Evolutionary conservation across 2,797 vertebrate species (phyloP).

Genomic region (Mus minutoides): DNA sequence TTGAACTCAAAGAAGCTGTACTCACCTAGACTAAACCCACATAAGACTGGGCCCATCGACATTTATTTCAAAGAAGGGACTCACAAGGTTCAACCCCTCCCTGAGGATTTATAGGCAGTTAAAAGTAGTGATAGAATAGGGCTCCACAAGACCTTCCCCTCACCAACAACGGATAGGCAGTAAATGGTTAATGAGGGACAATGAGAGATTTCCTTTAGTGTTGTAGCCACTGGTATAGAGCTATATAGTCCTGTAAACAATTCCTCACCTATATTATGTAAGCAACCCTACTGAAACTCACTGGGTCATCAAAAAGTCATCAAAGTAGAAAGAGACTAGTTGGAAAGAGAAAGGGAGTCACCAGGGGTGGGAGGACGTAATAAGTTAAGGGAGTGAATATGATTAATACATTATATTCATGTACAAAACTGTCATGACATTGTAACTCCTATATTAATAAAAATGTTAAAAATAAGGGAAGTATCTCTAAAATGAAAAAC

Average conservation of each 20-base stretch:
- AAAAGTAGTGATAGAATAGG: background rate
- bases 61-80: background rate
- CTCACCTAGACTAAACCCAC: background rate
- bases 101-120: background rate
- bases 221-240: background rate
- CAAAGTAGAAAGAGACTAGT: background rate
- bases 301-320: background rate
- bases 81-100: background rate
- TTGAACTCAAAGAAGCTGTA: background rate
- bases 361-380: background rate
- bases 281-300: background rate
- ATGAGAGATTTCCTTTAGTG: background rate
- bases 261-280: background rate
- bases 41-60: background rate
- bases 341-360: background rate
- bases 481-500: constrained; percentile 33
- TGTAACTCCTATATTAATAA: background rate
- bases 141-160: background rate
- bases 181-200: background rate
- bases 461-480: background rate
- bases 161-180: background rate
- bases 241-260: background rate
- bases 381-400: background rate
- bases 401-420: background rate
- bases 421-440: background rate